Base-by-base conservation (phyloP, 64 coral and sea anemone species). In the Actinia equina region DNA sequence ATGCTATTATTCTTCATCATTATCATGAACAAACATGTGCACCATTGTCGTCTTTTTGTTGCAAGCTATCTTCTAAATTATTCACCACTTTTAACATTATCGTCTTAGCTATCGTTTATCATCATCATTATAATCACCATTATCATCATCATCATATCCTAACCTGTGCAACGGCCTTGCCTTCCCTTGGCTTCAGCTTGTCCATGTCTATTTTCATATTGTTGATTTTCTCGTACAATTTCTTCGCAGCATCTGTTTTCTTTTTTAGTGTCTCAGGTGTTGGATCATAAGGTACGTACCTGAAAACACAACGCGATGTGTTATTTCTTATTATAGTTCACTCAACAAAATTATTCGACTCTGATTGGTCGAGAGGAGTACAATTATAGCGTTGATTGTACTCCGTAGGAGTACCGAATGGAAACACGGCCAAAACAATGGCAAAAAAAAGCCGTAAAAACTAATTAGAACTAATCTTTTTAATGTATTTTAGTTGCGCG, bases 101-200 rank as follows among this genome's bases (percentile, higher is more conserved):
- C 74, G 74, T 26, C 55, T 8, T 26, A 17, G 10, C 46, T 49
- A 49, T 49, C 46, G 7, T 49, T 77, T n/a, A 10, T 37, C 25
- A 77, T 6, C 25, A 77, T 77, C 2, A 77, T 44, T 10, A 0
- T 17, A 11, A 77, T 64, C 61, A 64, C 2, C 22, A 64, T 64
- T 64, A 22, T n/a, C 61, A 64, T 22, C 20, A n/a, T 64, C 22
- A 22, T 65, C 20, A n/a, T 23, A 5, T 15, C 22, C 69, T 16
- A 45, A 94, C 95, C 83, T 98, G 95, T 71, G 89, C 59, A 4
- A 98, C 71, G n/a, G 92, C 86, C 65, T 98, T 98, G 12, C 77
- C 69, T 87, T 98, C 95, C 43, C 95, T 88, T 27, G 95, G 95
- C 77, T 98, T 98, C 55, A 98, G 87, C 30, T 83, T 44, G 18